phyloP scores from a whole-genome alignment of 2,113 vertebrate species.

The Pangasianodon gigas region DNA sequence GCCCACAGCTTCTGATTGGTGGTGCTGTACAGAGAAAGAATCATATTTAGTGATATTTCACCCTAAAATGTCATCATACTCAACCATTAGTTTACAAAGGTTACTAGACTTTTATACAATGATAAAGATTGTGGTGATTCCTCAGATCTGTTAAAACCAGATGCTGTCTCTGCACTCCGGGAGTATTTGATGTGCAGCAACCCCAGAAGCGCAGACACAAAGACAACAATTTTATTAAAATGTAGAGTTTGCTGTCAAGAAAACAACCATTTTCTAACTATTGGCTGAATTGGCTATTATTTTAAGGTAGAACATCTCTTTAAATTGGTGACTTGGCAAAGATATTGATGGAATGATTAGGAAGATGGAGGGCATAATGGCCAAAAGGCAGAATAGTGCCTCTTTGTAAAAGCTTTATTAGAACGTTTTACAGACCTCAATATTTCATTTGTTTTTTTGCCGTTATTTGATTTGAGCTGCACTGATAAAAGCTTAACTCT shows the following conservation, averaged over 20 bases:
- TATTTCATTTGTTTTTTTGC: background rate
- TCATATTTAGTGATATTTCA: background rate
- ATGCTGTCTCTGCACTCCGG: background rate
- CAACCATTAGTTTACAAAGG: background rate
- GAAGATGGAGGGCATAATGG: background rate
- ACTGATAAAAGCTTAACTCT: background rate
- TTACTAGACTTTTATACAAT: background rate
- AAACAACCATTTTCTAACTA: background rate
- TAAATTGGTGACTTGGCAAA: background rate
- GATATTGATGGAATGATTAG: background rate
- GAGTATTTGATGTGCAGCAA: background rate
- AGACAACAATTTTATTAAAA: background rate
- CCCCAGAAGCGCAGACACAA: background rate
- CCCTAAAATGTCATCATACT: background rate
- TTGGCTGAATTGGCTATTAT: background rate
- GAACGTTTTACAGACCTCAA: background rate
- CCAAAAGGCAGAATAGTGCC: background rate
- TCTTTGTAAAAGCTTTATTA: background rate
- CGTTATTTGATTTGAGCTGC: background rate
- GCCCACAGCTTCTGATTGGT: constrained; percentile 99
- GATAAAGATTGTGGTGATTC: background rate
- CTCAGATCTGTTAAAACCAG: background rate
- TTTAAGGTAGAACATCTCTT: background rate
- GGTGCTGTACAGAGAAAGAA: constrained; percentile 77
- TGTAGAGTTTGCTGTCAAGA: background rate